Evolutionary conservation across 2,888 invertebrate genomes (phyloP), one percentile per base, ranked within the genome.

Genomic region (Morpho achilles): DNA sequence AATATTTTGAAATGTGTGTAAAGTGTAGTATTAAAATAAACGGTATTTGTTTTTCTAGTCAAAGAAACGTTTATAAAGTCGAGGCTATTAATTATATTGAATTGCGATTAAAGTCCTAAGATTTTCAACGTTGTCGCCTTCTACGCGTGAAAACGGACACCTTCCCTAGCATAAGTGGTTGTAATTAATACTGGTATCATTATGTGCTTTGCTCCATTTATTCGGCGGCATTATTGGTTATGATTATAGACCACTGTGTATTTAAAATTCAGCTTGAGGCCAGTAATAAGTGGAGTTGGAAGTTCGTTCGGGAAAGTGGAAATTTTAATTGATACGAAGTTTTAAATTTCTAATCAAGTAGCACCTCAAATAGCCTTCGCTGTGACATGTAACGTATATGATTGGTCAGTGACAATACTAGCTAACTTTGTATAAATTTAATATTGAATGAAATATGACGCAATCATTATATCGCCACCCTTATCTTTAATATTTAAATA

Each of bases 341-440:
- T 76, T 76, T 87, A 76, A 82, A 89, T 87, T 79, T 80, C 80
- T 87, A 75, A 89, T 85, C 76, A 79, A 84, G 83, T 86, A 81
- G 85, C 90, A 84, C 89, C 86, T 90, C 81, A 84, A 84, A 87
- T 88, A 84, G 82, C 87, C 88, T 87, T 88, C 76, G 72, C 69
- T 62, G 58, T 65, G 64, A 66, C 70, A 71, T 71, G 73, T 74
- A 71, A 71, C 68, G 74, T 65, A 74, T 74, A 71, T 78, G 79
- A 83, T 80, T 72, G 75, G 60, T 61, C 60, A 66, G 73, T 82
- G 79, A 82, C 83, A 82, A 83, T 79, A 78, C 72, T 72, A 67
- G 64, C 56, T 65, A 59, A 65, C 51, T 61, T 44, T 7, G 43
- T 44, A 8, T 8, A 32, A 5, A 44, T 22, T 50, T 23, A 42